Percentiles rank a stretch among this genome's conserved stretches.
Evolutionary conservation across 2,113 vertebrate species (phyloP).

Genomic region (Oostethus manadensis): DNA sequence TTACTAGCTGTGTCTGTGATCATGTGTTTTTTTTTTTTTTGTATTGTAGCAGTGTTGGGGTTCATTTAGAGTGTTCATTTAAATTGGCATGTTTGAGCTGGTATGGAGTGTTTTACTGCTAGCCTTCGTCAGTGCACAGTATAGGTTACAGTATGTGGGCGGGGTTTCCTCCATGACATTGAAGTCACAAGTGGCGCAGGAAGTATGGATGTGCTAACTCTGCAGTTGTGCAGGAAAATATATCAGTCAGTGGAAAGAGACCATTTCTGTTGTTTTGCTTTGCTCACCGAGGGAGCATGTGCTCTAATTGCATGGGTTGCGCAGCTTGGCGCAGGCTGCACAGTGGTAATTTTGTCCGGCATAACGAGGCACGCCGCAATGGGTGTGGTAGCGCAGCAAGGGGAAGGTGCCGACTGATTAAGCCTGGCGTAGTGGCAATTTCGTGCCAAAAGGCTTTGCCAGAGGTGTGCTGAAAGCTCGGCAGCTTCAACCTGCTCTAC

Average conservation of each 20-base stretch:
- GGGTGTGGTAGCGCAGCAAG: too few species aligned
- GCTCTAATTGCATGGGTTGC: too few species aligned
- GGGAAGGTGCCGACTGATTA: too few species aligned
- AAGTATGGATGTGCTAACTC: slow-evolving; percentile 47
- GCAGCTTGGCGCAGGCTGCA: too few species aligned
- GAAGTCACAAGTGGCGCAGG: slow-evolving; percentile 47
- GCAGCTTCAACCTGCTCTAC: too few species aligned
- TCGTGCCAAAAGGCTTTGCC: too few species aligned
- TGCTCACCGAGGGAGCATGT: too few species aligned
- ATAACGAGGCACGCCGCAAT: too few species aligned
- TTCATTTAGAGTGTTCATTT: not conserved
- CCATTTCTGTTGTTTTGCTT: not conserved
- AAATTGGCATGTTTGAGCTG: not conserved
- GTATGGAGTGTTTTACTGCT: not conserved
- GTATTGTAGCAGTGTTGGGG: slow-evolving; percentile 32
- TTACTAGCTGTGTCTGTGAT: slow-evolving; percentile 52
- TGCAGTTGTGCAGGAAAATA: slow-evolving; percentile 45
- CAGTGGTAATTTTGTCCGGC: too few species aligned
- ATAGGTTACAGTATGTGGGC: not conserved
- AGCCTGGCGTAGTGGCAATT: too few species aligned
- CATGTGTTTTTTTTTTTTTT: slow-evolving; percentile 53
- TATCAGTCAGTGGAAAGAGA: slow-evolving; percentile 31
- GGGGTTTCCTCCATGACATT: slow-evolving; percentile 1
- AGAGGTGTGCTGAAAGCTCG: too few species aligned
- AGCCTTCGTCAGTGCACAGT: not conserved